phyloP scores from a whole-genome alignment of 2,888 invertebrate genomes.

The Entomobrya multifasciata region DNA sequence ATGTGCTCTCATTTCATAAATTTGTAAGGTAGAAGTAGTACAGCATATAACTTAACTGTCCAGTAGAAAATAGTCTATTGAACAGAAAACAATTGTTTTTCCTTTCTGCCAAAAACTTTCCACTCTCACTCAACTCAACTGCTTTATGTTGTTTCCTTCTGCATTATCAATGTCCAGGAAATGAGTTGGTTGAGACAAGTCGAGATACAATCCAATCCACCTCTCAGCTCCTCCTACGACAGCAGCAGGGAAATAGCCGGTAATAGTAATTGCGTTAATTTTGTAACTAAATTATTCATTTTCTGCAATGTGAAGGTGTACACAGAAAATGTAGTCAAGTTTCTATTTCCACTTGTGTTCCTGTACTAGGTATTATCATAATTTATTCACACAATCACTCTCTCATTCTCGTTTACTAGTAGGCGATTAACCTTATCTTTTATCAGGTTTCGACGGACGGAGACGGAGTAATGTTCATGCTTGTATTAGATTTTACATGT shows the following conservation, averaged over 20 bases:
- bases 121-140: too few species aligned
- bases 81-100: neutral
- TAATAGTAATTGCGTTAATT: neutral
- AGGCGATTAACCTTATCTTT: neutral
- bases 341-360: too few species aligned
- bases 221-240: neutral
- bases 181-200: neutral
- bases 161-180: slow-evolving; percentile 38
- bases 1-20: slow-evolving; percentile 47
- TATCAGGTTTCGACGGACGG: neutral
- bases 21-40: neutral
- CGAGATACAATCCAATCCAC: neutral
- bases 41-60: neutral
- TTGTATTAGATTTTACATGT: neutral
- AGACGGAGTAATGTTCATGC: too few species aligned
- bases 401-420: neutral
- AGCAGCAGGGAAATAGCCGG: neutral
- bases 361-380: slow-evolving; percentile 15
- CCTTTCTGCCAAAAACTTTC: slow-evolving; percentile 8
- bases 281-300: slow-evolving; percentile 6
- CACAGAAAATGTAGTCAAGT: too few species aligned
- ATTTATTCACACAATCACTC: slow-evolving; percentile 35
- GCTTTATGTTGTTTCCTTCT: slow-evolving; percentile 28
- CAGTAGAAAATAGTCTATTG: neutral
- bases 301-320: neutral